Base-by-base conservation (phyloP, 2,113 vertebrate species). In the Erinaceus europaeus region DNA sequence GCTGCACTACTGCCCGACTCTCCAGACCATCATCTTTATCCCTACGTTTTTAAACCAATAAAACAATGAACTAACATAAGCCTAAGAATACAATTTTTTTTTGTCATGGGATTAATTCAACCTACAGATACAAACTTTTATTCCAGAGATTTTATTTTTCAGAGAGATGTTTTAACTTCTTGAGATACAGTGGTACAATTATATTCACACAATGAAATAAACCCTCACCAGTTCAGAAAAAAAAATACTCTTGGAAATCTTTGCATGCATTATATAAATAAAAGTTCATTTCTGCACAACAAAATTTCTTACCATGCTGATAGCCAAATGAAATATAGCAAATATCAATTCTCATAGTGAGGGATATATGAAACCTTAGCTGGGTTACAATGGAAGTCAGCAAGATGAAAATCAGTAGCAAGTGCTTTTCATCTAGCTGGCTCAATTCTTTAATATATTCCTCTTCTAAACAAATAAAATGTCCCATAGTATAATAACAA, bases 241-340 rank as follows among this genome's bases (percentile, higher is more conserved):
- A n/a, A 21, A 84, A 57, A 50, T 38, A 12, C 17, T 53, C 27
- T 21, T 55, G 34, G 34, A 89, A 78, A 50, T 50, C 34, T 46
- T 82, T 38, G 53, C 3, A 17, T 61, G 14, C 0, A 15, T 55
- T 50, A 65, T 38, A 57, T 72, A 78, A 36, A 62, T 38, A 79
- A 82, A 91, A 90, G 27, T 53, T 23, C 40, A 87, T 18, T n/a
- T 48, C n/a, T 20, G 36, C 87, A 81, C n/a, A 90, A 90, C n/a
- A 23, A 10, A 81, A 50, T 62, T 57, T 65, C 44, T 57, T 55
- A 82, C 9, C 44, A 91, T 79, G 40, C 10, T 77, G 29, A 75
- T 34, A 55, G 29, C 8, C 34, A 71, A 84, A 88, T 42, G 77
- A 81, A 82, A 61, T 15, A 68, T 25, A 64, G 84, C 12, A 69